Conservation (phyloP, 2,888 invertebrate species). For the Leptinotarsa juncta region DNA sequence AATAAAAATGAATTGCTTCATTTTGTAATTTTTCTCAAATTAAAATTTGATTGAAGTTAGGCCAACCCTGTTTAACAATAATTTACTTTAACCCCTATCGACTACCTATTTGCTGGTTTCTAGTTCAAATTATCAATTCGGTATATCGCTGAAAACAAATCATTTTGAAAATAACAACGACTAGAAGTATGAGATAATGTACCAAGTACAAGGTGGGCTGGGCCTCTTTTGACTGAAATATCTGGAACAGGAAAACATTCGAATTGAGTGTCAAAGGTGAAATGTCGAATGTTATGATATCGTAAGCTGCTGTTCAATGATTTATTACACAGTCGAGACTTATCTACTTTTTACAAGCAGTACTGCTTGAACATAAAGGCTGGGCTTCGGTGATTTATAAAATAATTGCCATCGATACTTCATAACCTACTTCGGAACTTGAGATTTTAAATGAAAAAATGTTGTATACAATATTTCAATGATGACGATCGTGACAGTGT, state of each 20-base stretch:
- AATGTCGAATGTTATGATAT: conserved; percentile 6
- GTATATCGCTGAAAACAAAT: too few relatives aligned
- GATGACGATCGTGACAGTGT: too few relatives aligned
- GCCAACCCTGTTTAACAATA: too few relatives aligned
- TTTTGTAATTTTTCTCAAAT: too few relatives aligned
- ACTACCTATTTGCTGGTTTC: too few relatives aligned
- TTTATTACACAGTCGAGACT: not conserved
- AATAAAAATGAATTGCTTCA: too few relatives aligned
- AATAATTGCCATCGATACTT: not conserved
- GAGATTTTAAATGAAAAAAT: too few relatives aligned
- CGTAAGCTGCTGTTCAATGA: conserved; percentile 8
- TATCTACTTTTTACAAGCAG: not conserved
- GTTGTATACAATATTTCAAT: too few relatives aligned
- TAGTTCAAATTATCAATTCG: too few relatives aligned
- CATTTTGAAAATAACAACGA: too few relatives aligned
- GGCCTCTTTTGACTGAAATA: not conserved
- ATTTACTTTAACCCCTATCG: too few relatives aligned
- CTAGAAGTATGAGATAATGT: not conserved
- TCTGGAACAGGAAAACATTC: conserved; percentile 1
- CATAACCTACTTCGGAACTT: not conserved
- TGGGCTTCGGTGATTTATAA: not conserved
- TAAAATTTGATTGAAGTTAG: too few relatives aligned
- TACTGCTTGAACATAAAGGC: not conserved
- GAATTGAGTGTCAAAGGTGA: conserved; percentile 5
- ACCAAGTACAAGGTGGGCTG: not conserved